Conservation (phyloP, 2,113 vertebrate species). For the Cavia porcellus region DNA sequence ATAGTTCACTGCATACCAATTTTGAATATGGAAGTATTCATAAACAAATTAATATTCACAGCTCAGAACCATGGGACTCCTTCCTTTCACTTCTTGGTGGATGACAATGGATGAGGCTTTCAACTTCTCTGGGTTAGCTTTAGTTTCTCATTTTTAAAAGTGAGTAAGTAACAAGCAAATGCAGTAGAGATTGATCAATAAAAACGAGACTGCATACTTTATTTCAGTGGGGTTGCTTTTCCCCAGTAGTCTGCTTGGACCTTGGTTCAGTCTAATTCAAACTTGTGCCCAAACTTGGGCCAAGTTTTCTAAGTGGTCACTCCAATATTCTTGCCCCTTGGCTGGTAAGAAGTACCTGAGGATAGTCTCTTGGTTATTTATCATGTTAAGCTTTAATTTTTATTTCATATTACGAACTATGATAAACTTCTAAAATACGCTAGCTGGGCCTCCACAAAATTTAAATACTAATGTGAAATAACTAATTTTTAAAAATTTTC, state of each 20-base stretch:
- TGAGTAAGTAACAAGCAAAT: neutral
- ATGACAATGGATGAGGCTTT: neutral
- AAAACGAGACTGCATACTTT: neutral
- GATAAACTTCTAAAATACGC: neutral
- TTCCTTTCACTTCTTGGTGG: neutral
- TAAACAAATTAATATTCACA: neutral
- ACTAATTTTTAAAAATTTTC: neutral
- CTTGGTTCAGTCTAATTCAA: neutral
- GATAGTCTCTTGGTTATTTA: neutral
- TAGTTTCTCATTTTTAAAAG: neutral
- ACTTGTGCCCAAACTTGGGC: neutral
- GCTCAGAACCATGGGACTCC: neutral
- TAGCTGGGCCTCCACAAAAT: neutral
- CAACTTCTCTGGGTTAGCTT: neutral
- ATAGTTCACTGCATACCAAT: neutral
- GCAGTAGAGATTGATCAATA: neutral
- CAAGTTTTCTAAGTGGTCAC: neutral
- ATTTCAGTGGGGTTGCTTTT: neutral
- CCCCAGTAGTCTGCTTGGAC: neutral
- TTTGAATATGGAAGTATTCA: neutral
- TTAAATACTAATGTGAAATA: neutral
- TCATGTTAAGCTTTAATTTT: neutral
- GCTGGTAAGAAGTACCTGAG: neutral
- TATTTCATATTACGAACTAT: neutral
- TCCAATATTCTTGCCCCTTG: fast-evolving